Evolutionary conservation across 2,113 vertebrate species (phyloP).

Genomic region (Antechinus flavipes): DNA sequence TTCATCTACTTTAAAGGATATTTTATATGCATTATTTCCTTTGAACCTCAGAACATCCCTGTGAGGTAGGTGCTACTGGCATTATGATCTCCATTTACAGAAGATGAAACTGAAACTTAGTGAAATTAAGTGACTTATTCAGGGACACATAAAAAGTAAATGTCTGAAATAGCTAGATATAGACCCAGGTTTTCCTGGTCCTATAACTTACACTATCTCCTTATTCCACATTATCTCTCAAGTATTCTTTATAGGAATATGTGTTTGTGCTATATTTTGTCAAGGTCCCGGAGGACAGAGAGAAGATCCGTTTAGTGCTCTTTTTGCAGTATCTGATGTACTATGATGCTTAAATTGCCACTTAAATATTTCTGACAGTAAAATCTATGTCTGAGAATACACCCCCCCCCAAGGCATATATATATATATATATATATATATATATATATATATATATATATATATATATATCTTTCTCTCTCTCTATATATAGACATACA

Average conservation of each 20-base stretch:
- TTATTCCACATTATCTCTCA: background rate
- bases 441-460: no score
- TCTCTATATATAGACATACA: background rate
- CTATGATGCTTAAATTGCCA: background rate
- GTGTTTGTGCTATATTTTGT: background rate
- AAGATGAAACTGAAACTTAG: background rate
- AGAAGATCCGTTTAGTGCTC: background rate
- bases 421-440: no score
- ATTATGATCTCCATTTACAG: background rate
- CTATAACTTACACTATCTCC: background rate
- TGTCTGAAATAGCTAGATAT: background rate
- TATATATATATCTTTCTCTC: no score
- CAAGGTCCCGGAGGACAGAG: background rate
- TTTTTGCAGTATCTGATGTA: background rate
- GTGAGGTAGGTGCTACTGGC: background rate
- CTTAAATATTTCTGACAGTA: background rate
- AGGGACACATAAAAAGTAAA: background rate
- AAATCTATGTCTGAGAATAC: background rate
- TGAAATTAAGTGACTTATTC: background rate
- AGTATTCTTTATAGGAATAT: background rate
- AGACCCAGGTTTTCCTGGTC: background rate
- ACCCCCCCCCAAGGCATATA: background rate
- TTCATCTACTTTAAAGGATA: background rate
- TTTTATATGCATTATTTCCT: background rate
- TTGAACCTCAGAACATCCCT: background rate